Evolutionary conservation across 2,888 invertebrate species (phyloP).

Genomic region (Leptura quadrifasciata): DNA sequence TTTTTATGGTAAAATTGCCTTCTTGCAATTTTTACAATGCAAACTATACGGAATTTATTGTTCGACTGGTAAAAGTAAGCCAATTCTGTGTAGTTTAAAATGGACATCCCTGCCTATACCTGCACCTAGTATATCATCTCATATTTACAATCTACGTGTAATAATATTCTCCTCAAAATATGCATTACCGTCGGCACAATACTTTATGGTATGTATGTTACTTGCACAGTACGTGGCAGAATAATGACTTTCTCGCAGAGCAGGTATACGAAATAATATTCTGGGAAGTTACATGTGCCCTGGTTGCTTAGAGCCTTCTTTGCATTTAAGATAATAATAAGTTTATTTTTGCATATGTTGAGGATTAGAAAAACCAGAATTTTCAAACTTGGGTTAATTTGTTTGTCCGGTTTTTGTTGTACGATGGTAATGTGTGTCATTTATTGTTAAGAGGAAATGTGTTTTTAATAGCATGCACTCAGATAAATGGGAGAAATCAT

Average conservation of each 20-base stretch:
- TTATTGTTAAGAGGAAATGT: background rate
- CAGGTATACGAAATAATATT: slow-evolving; percentile 50
- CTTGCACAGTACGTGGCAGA: slow-evolving; percentile 55
- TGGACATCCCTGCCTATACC: background rate
- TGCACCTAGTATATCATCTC: slow-evolving; percentile 38
- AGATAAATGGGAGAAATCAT: background rate
- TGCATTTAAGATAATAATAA: slow-evolving; percentile 9
- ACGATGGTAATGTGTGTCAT: background rate
- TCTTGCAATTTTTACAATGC: no score
- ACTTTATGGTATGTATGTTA: slow-evolving; percentile 57
- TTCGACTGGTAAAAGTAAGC: background rate
- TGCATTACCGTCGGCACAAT: slow-evolving; percentile 50
- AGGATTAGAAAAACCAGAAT: slow-evolving; percentile 4
- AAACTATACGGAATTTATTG: no score
- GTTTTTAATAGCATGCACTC: background rate
- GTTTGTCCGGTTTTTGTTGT: background rate
- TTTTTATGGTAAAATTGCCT: no score
- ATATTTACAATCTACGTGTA: slow-evolving; percentile 46
- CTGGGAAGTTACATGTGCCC: slow-evolving; percentile 35
- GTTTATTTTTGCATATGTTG: slow-evolving; percentile 18
- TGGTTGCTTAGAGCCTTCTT: background rate
- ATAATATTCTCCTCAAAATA: slow-evolving; percentile 48
- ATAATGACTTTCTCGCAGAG: slow-evolving; percentile 56
- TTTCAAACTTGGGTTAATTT: background rate
- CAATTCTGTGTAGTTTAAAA: background rate